Conservation (phyloP, 1,140 invertebrate species). For the Trichonephila clavipes region DNA sequence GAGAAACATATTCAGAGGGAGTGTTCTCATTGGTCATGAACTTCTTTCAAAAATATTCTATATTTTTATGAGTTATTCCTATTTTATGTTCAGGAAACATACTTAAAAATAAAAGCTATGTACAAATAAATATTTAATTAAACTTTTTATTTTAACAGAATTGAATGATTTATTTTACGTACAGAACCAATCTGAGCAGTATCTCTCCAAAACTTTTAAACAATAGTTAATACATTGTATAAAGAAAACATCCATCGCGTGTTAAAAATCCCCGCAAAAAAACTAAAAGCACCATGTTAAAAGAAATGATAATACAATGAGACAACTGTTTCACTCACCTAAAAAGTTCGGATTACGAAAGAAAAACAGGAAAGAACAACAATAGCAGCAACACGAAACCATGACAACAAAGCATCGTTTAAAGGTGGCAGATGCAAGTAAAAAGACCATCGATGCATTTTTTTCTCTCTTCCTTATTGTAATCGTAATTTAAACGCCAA, state of each 20-base stretch:
- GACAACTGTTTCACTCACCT: background rate
- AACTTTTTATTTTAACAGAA: too few relatives aligned
- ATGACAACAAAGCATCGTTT: background rate
- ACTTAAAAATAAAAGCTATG: too few relatives aligned
- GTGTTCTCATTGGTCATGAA: too few relatives aligned
- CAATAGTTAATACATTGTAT: background rate
- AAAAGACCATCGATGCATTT: slow-evolving; percentile 13
- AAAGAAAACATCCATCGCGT: background rate
- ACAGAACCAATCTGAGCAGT: too few relatives aligned
- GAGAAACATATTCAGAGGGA: too few relatives aligned
- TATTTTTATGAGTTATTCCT: too few relatives aligned
- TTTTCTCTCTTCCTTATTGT: background rate
- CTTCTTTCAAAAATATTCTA: too few relatives aligned
- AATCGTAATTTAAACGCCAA: slow-evolving; percentile 34
- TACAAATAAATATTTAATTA: too few relatives aligned
- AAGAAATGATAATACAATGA: background rate
- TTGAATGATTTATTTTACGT: too few relatives aligned
- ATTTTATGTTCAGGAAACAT: too few relatives aligned
- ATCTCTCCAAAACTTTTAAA: too few relatives aligned
- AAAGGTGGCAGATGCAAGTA: background rate
- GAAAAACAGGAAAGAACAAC: background rate
- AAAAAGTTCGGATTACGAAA: slow-evolving; percentile 5
- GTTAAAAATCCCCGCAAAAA: background rate
- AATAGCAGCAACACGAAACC: background rate
- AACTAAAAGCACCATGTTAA: background rate